A percentile compares a stretch with the other conserved stretches of the same genome.
phyloP scores from a whole-genome alignment of 2,888 invertebrate species.

The Agrotis exclamationis region DNA sequence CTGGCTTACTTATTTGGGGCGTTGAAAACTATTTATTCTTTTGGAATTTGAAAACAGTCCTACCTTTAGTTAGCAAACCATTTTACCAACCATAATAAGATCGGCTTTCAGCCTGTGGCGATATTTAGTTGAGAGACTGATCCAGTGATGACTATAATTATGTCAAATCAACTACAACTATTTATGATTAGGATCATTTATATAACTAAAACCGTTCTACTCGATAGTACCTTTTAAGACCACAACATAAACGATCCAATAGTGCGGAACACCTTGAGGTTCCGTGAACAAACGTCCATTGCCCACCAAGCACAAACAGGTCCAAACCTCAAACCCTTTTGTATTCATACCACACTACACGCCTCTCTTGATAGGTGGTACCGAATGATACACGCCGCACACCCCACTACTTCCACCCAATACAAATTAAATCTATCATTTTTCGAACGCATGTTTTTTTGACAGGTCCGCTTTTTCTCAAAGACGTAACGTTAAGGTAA shows the following conservation, averaged over 20 bases:
- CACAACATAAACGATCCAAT: conserved; percentile 45
- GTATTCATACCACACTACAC: conserved; percentile 60
- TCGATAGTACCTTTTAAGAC: conserved; percentile 45
- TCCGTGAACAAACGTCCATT: conserved; percentile 39
- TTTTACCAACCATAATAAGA: no score
- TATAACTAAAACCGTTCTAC: conserved; percentile 1
- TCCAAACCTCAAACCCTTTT: conserved; percentile 60
- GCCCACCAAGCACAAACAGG: conserved; percentile 31
- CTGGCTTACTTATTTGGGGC: not conserved
- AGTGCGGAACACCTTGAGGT: conserved; percentile 42
- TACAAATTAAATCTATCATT: conserved; percentile 45
- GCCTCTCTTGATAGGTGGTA: conserved; percentile 30
- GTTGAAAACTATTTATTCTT: not conserved
- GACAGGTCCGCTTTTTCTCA: conserved; percentile 34
- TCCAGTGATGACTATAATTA: no score
- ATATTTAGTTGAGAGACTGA: no score
- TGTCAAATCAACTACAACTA: no score
- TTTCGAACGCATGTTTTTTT: conserved; percentile 30
- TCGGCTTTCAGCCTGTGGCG: no score
- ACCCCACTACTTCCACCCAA: conserved; percentile 30
- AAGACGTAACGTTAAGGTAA: conserved; percentile 36
- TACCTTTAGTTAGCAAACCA: no score
- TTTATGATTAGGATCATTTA: not conserved
- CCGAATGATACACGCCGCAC: conserved; percentile 11
- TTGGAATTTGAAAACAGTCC: not conserved